phyloP scores from a whole-genome alignment of 1,140 invertebrate genomes.

The Tetramorium simillimum region DNA sequence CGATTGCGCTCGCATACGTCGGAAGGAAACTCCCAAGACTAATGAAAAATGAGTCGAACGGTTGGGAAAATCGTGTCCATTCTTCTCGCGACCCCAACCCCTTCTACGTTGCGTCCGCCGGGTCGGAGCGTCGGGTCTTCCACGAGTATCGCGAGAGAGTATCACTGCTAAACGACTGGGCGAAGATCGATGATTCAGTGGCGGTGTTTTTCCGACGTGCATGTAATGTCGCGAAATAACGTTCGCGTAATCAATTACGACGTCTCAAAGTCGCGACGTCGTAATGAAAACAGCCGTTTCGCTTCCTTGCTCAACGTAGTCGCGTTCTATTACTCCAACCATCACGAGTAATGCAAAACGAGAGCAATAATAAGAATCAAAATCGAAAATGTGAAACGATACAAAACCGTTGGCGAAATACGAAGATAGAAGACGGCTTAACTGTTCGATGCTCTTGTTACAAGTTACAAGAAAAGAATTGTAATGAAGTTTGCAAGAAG shows the following conservation, averaged over 20 bases:
- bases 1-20: constrained; percentile 14
- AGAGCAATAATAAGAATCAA: background rate
- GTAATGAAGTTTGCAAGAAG: background rate
- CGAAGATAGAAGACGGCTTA: background rate
- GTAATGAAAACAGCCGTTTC: constrained; percentile 21
- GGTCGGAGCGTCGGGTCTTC: background rate
- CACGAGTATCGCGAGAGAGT: background rate
- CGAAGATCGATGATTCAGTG: constrained; percentile 29
- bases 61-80: constrained; percentile 56
- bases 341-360: background rate
- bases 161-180: constrained; percentile 13
- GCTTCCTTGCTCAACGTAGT: background rate
- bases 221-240: constrained; percentile 17
- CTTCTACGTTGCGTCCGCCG: background rate
- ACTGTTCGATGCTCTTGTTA: background rate
- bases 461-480: background rate
- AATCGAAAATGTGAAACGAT: background rate
- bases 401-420: background rate
- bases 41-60: constrained; percentile 70
- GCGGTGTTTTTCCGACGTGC: background rate
- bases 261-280: constrained; percentile 25
- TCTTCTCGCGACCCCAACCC: constrained; percentile 12
- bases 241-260: constrained; percentile 39
- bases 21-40: constrained; percentile 31
- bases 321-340: background rate